These are phyloP conservation scores for Pseudomugil tenellus DNA, from an alignment of 2,797 vertebrate species.

Conservation along the genomic window DNA sequence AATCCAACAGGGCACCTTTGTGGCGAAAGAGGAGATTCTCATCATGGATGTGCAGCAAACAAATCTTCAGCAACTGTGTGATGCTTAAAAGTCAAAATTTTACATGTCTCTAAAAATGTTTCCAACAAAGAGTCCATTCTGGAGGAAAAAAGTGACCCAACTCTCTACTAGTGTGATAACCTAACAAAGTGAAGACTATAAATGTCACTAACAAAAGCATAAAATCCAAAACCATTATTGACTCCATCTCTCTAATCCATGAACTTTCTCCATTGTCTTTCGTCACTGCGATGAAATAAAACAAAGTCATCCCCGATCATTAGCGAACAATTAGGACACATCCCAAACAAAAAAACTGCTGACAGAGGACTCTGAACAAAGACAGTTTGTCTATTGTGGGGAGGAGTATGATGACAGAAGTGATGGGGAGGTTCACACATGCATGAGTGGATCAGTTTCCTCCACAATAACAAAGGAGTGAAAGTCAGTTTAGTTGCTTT, in stretches of 20 bases:
- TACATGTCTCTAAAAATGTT: neutral
- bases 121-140: no score
- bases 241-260: neutral
- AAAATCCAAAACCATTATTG: neutral
- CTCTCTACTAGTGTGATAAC: no score
- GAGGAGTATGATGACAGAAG: constrained; percentile 51
- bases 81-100: constrained; percentile 25
- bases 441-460: constrained; percentile 33
- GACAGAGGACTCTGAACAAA: constrained; percentile 37
- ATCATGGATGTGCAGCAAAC: constrained; percentile 47
- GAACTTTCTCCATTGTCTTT: constrained; percentile 1
- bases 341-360: constrained; percentile 37
- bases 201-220: no score
- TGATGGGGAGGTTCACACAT: constrained; percentile 41
- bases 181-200: no score
- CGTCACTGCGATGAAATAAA: neutral
- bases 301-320: constrained; percentile 39
- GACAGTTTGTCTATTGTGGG: constrained; percentile 19
- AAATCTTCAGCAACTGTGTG: constrained; percentile 46
- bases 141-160: no score
- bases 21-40: no score
- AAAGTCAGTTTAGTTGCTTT: constrained; percentile 18
- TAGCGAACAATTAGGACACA: constrained; percentile 30
- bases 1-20: no score
- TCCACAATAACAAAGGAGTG: constrained; percentile 15